Evolutionary conservation across 2,797 vertebrate genomes (phyloP).

Genomic region (Halcyon chelicuti): DNA sequence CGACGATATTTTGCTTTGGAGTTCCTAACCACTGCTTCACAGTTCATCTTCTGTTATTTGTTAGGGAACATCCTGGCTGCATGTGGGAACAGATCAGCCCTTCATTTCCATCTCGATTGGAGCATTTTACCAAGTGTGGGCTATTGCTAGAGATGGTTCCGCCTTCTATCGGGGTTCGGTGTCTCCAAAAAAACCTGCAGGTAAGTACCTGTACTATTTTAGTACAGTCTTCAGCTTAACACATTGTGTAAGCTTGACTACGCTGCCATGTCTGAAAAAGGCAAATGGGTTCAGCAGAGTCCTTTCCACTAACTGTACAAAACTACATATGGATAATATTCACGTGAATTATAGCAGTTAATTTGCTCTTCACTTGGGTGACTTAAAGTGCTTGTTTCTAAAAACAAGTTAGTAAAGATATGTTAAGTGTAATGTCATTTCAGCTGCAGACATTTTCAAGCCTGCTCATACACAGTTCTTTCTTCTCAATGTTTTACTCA

Average conservation of each 20-base stretch:
- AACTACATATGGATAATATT: not conserved
- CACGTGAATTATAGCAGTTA: not conserved
- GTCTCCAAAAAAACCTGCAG: constrained; percentile 87
- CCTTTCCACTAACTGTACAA: not conserved
- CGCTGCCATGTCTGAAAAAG: not conserved
- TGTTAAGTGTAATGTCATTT: not conserved
- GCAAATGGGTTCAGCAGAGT: not conserved
- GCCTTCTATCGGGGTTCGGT: constrained; percentile 95
- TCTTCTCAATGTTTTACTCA: not conserved
- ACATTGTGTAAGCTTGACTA: not conserved
- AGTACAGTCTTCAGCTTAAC: not conserved
- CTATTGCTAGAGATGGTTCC: constrained; percentile 92
- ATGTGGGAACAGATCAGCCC: constrained; percentile 95
- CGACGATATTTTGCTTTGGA: fast-evolving
- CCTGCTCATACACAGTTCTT: not conserved
- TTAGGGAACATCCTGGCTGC: constrained; percentile 96
- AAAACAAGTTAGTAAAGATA: not conserved
- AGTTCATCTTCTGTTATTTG: not conserved
- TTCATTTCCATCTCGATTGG: constrained; percentile 94
- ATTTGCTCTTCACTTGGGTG: not conserved
- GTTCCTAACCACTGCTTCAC: not conserved
- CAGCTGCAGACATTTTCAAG: not conserved
- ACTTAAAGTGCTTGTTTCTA: not conserved
- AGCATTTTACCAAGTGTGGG: constrained; percentile 92
- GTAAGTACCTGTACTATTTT: constrained; percentile 72